Conservation (phyloP, 2,113 vertebrate genomes). For the Ageneiosus marmoratus region DNA sequence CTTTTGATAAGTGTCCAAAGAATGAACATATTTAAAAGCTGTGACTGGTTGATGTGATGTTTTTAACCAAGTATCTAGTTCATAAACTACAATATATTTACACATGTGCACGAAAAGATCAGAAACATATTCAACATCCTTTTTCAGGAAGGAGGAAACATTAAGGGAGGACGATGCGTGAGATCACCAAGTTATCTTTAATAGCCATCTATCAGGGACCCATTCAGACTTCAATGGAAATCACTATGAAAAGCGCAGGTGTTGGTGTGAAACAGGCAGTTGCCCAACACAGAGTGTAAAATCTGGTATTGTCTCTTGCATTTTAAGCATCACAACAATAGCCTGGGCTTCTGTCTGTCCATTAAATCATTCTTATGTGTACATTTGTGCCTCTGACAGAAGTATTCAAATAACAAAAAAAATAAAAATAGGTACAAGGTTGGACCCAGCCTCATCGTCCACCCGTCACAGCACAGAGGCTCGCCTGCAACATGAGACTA, state of each 20-base stretch:
- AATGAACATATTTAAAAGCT: too few species aligned
- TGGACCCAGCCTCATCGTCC: constrained; percentile 59
- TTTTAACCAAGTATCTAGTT: not conserved
- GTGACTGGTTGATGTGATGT: too few species aligned
- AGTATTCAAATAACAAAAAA: constrained; percentile 52
- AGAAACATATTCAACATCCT: not conserved
- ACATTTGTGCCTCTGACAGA: constrained; percentile 18
- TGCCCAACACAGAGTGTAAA: not conserved
- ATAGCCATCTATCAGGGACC: not conserved
- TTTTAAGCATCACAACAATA: not conserved
- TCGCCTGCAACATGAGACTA: constrained; percentile 22
- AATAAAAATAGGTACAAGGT: constrained; percentile 45
- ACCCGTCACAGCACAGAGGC: constrained; percentile 59
- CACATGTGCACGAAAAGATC: not conserved
- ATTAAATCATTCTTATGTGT: not conserved
- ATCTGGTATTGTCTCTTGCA: constrained; percentile 2
- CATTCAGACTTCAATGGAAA: not conserved
- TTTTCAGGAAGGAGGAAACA: not conserved
- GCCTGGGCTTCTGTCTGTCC: not conserved
- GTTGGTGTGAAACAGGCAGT: not conserved
- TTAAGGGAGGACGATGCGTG: not conserved
- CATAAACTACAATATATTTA: not conserved
- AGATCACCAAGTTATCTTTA: not conserved
- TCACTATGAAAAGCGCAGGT: not conserved
- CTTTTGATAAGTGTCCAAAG: not conserved